Evolutionary conservation across 1,140 invertebrate genomes (phyloP).

Genomic region (Drosophila pseudoananassae): DNA sequence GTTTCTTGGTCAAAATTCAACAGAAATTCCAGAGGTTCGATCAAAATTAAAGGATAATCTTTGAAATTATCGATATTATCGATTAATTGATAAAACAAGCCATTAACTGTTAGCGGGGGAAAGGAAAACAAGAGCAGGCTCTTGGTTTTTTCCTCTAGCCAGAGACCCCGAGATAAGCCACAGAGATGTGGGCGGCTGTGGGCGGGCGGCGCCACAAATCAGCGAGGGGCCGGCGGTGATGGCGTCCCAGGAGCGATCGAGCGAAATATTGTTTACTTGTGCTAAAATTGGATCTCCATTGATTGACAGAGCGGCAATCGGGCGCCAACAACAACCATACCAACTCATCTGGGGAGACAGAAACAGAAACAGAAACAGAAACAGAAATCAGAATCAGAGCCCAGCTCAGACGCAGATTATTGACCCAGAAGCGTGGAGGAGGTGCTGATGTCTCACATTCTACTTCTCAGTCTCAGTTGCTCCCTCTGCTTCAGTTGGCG

Average conservation of each 20-base stretch:
- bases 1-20: not conserved
- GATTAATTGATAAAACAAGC: slow-evolving; percentile 8
- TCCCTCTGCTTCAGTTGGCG: not conserved
- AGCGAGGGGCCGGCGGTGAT: slow-evolving; percentile 3
- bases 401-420: slow-evolving; percentile 71
- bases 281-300: slow-evolving; percentile 82
- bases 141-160: slow-evolving; percentile 43
- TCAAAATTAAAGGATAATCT: not conserved
- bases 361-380: slow-evolving; percentile 2
- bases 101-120: not conserved
- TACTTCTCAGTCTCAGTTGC: not conserved
- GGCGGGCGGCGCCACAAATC: slow-evolving; percentile 31
- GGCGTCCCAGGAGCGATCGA: slow-evolving; percentile 34
- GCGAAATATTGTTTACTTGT: slow-evolving; percentile 80
- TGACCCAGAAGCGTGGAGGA: slow-evolving; percentile 75
- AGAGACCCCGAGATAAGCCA: slow-evolving; percentile 32
- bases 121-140: slow-evolving; percentile 12
- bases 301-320: slow-evolving; percentile 71
- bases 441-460: slow-evolving; percentile 15
- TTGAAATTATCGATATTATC: not conserved
- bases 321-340: slow-evolving; percentile 47
- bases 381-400: not conserved
- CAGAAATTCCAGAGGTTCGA: not conserved
- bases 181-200: slow-evolving; percentile 4
- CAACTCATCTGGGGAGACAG: not conserved